These are phyloP conservation scores for Sipha maydis DNA, from an alignment of 2,888 invertebrate genomes.

Conservation along the genomic window DNA sequence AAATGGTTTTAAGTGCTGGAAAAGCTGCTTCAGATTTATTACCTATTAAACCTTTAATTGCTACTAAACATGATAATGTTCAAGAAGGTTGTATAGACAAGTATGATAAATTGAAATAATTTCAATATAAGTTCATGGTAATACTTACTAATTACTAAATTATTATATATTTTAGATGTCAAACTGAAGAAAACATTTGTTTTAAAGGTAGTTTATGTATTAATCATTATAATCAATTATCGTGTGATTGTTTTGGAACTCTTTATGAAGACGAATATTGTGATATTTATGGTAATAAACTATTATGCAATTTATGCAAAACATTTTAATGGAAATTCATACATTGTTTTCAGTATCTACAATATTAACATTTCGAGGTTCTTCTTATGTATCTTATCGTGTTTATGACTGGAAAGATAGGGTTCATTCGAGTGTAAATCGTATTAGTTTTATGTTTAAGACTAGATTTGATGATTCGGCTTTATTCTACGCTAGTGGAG, in stretches of 20 bases:
- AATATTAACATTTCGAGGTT: slow-evolving; percentile 85
- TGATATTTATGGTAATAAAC: slow-evolving; percentile 85
- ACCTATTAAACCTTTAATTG: slow-evolving; percentile 84
- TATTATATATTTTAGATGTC: slow-evolving; percentile 70
- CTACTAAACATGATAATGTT: slow-evolving; percentile 89
- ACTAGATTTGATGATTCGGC: slow-evolving; percentile 92
- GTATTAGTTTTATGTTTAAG: slow-evolving; percentile 90
- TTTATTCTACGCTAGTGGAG: slow-evolving; percentile 91
- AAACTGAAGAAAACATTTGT: slow-evolving; percentile 84
- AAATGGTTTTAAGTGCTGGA: slow-evolving; percentile 86
- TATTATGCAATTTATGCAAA: not conserved
- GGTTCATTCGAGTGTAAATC: slow-evolving; percentile 85
- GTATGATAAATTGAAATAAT: slow-evolving; percentile 66
- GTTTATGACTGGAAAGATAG: slow-evolving; percentile 93
- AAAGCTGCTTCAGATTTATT: slow-evolving; percentile 85
- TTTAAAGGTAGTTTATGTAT: slow-evolving; percentile 89
- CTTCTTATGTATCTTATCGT: slow-evolving; percentile 91
- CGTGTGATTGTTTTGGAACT: slow-evolving; percentile 94
- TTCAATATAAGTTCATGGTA: no score
- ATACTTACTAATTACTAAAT: not conserved
- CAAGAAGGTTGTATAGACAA: slow-evolving; percentile 89
- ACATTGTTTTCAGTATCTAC: slow-evolving; percentile 77
- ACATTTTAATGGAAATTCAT: not conserved
- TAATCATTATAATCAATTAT: slow-evolving; percentile 88
- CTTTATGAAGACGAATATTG: slow-evolving; percentile 91